Evolutionary conservation across 2,113 vertebrate genomes (phyloP), one percentile per base, ranked within the genome.

Genomic region (Ia io): DNA sequence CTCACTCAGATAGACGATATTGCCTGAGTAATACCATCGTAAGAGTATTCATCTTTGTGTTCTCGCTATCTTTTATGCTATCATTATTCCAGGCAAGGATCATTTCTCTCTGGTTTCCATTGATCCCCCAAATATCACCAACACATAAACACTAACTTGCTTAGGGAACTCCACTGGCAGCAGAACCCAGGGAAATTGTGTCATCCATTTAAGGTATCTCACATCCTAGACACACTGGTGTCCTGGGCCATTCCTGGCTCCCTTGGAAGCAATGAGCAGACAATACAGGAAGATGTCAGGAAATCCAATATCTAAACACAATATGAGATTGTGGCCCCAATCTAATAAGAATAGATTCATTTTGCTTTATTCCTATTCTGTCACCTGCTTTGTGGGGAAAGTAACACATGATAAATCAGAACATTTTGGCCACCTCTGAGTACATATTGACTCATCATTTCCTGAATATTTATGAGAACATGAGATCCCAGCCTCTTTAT

Each of bases 271-370:
- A 97, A 84, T 96, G 97, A 94, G 85, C 42, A 0, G 44, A 28
- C 47, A 96, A 92, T 83, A 56, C 94, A 97, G 90, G 88, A 98
- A 98, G 84, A 85, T 92, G 96, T 76, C 92, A 95, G 90, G 70
- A 97, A 98, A 97, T 97, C 88, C 97, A 98, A 97, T 97, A 98
- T 97, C 78, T 97, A 93, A 96, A 91, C 69, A 73, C 87, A 74
- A 93, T 98, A 97, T 94, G 95, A 98, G 92, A 97, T 89, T 98
- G 95, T 92, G 94, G 91, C 20, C 56, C 83, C 96, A 98, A 98
- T 97, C 95, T 96, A 98, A 98, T 97, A 98, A 97, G 93, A 96
- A 97, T 95, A 95, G 96, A 97, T 98, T 97, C 71, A 93, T 88
- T 96, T 95, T 90, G 90, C 91, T 98, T 97, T 98, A 93, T 97